Evolutionary conservation across 1,140 invertebrate species (phyloP), one percentile per base, ranked within the genome.

Genomic region (Cyphomyrmex costatus): DNA sequence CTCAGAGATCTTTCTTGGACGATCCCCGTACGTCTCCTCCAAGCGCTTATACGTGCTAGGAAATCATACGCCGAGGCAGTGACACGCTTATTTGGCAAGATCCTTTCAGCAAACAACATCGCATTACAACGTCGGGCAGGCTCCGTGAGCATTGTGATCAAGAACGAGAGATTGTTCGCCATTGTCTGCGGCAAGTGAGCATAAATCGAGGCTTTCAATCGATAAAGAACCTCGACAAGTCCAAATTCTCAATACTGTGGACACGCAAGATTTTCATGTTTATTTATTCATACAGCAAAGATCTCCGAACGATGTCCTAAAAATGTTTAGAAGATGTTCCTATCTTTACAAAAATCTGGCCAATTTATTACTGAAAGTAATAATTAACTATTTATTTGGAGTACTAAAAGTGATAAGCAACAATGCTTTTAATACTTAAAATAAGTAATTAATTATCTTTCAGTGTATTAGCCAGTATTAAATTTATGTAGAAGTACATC

Each of bases 41-140:
- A 33, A 5, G 14, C 42, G 7, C 24, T 56, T 19, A 7, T 24
- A 5, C 12, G 24, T 36, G 51, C 76, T 58, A 49, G 6, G 24
- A 90, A 76, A 66, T 79, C n/a, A 61, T 65, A 87, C 33, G 58
- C 70, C 49, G 70, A 88, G 88, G 88, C 90, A 91, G 90, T 91
- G 90, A 73, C 86, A 76, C 78, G 73, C 60, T 90, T 51, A 78
- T 91, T 86, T 91, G 84, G 90, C 88, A 88, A 91, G 86, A 91
- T 85, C 80, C 76, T 79, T 88, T 83, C 24, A 73, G 36, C 46
- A 27, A 24, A n/a, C 49, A 85, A 33, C 76, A 78, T 91, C 87
- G 85, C 90, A 73, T 76, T 74, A 85, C 87, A 83, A 89, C 88
- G 58, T 77, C 46, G 58, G 42, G 21, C 74, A 85, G 86, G 73